Evolutionary conservation across 2,797 vertebrate genomes (phyloP).

Genomic region (Sitta carolinensis): DNA sequence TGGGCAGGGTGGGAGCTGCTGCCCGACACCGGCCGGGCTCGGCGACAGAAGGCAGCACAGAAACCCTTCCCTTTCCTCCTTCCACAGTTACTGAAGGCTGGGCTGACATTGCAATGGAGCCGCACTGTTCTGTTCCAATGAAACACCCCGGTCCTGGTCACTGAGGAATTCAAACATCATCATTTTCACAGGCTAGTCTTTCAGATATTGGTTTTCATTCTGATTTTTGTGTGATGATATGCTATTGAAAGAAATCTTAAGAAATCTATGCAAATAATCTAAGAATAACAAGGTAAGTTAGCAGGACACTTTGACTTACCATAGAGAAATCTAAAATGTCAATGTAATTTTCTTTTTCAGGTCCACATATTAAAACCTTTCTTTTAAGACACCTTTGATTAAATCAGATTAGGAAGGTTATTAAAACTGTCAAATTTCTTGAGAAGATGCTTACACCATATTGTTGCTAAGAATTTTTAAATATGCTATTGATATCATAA

Average conservation of each 20-base stretch:
- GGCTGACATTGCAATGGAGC: not conserved
- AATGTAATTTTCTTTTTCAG: not conserved
- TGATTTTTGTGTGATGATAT: not conserved
- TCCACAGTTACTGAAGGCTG: not conserved
- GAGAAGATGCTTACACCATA: not conserved
- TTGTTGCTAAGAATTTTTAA: not conserved
- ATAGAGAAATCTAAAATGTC: not conserved
- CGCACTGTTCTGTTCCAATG: not conserved
- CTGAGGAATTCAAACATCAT: not conserved
- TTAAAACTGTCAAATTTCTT: not conserved
- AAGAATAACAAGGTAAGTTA: not conserved
- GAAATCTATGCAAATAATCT: not conserved
- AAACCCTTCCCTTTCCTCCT: not conserved
- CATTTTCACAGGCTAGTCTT: not conserved
- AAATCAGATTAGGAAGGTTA: not conserved
- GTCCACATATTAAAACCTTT: not conserved
- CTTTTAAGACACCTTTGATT: not conserved
- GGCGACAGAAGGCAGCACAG: not conserved
- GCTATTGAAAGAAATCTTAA: not conserved
- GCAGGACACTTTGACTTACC: not conserved
- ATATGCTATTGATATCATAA: not conserved
- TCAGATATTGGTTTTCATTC: not conserved
- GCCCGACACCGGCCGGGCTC: not conserved
- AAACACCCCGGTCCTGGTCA: not conserved
- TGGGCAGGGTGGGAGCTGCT: not conserved